Base-by-base conservation (phyloP, 2,797 vertebrate species). In the Melanotaenia trifasciata region DNA sequence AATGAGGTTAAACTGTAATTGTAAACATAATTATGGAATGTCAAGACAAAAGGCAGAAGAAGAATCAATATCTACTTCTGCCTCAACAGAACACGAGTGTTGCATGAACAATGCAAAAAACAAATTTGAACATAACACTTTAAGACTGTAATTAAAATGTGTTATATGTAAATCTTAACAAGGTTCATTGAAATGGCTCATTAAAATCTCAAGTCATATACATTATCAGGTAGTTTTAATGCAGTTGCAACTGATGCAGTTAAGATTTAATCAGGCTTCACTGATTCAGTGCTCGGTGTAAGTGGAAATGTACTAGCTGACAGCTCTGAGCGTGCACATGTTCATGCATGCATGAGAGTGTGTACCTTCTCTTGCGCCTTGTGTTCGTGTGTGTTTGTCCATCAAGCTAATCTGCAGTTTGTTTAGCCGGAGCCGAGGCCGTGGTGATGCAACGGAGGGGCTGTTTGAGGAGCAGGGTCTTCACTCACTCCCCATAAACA, bases 391-490 rank as follows among this genome's bases (percentile, higher is more conserved):
- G 62, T 79, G 76, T 84, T 4, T 62, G 84, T 50, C 62, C 24
- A 65, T 72, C 53, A 69, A 70, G 56, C 54, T 70, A 61, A 77
- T 73, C 58, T 68, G 69, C 22, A 72, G 80, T 90, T 83, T 91
- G 84, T 84, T 93, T 83, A 78, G 75, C 65, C 50, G 58, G 80
- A 84, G 83, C 80, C 16, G 74, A 74, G 33, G 28, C 28, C 28
- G 28, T 30, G 28, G 28, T 30, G 28, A 30, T 35, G 58, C 9
- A 51, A 63, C n/a, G 20, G 60, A 28, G 62, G 65, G 54, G 72
- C 71, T 92, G 91, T 91, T 76, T 92, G 84, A 71, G 83, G 85
- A 92, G 75, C 67, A 50, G 72, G 66, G 77, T 72, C 75, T 78
- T 78, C 73, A 2, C 78, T 38, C 11, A 12, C 11, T 3, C 9